Conservation (phyloP, 2,888 invertebrate genomes). For the Spilosoma lubricipeda region DNA sequence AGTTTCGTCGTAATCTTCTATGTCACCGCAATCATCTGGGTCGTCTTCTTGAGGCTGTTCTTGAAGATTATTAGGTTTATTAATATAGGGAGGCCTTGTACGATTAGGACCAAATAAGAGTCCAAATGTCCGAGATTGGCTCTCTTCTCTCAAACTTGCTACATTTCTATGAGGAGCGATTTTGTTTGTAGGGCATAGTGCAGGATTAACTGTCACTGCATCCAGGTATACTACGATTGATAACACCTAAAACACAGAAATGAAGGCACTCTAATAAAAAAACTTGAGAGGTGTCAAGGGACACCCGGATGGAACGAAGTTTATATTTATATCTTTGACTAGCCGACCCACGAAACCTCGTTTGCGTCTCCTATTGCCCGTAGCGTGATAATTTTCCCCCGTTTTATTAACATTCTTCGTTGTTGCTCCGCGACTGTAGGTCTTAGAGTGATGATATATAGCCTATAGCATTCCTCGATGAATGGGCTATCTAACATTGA, state of each 20-base stretch:
- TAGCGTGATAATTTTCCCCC: too few species aligned
- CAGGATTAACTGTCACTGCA: constrained; percentile 71
- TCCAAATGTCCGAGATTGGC: constrained; percentile 69
- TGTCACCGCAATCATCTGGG: constrained; percentile 77
- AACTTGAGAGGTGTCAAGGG: neutral
- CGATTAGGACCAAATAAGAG: constrained; percentile 65
- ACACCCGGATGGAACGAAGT: too few species aligned
- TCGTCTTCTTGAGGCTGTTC: constrained; percentile 75
- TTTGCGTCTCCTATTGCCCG: too few species aligned
- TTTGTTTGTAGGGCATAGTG: constrained; percentile 79
- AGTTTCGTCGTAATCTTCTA: constrained; percentile 81
- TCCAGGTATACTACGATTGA: constrained; percentile 55
- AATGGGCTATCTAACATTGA: too few species aligned
- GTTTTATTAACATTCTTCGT: too few species aligned
- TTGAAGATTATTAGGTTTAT: constrained; percentile 60
- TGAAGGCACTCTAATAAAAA: neutral
- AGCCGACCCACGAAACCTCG: too few species aligned
- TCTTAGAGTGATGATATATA: too few species aligned
- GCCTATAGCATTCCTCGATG: too few species aligned
- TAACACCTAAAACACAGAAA: constrained; percentile 52
- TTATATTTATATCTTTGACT: too few species aligned
- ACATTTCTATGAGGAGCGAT: constrained; percentile 74
- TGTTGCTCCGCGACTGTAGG: too few species aligned
- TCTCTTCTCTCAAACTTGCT: constrained; percentile 49
- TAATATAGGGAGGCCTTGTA: constrained; percentile 41